Percentiles rank a stretch among this genome's conserved stretches.
These are phyloP conservation scores for Steinernema carpocapsae DNA, from an alignment of 2,888 invertebrate species.

Conservation along the genomic window DNA sequence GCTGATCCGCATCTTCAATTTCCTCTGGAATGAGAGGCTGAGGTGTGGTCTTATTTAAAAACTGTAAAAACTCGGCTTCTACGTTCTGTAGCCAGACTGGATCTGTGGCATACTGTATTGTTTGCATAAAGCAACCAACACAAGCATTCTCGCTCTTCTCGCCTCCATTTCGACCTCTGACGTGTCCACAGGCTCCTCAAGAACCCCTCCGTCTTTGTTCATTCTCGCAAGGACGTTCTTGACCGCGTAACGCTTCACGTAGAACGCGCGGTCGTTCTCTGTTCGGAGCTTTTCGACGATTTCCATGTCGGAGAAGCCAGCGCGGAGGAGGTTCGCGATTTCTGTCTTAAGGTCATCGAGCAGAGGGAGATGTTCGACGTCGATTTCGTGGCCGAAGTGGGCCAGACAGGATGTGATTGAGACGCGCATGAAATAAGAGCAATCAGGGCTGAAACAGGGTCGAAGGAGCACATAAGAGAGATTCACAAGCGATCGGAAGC, in stretches of 20 bases:
- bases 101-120: not conserved
- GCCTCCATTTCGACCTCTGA: not conserved
- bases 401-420: not conserved
- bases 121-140: not conserved
- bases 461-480: too few species aligned
- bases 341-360: not conserved
- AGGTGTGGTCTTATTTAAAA: not conserved
- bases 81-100: not conserved
- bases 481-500: too few species aligned
- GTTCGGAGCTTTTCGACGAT: not conserved
- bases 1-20: not conserved
- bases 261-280: slow-evolving; percentile 21
- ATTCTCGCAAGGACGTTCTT: not conserved
- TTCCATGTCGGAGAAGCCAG: not conserved
- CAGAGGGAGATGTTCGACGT: slow-evolving; percentile 3
- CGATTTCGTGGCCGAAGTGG: slow-evolving; percentile 15
- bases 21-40: not conserved
- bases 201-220: not conserved
- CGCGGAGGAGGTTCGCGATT: not conserved
- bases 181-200: not conserved
- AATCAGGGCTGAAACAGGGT: too few species aligned
- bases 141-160: not conserved
- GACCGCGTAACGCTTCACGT: slow-evolving; percentile 14
- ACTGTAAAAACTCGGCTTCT: not conserved
- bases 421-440: not conserved